A percentile compares a stretch with the other conserved stretches of the same genome.
These are phyloP conservation scores for Onthophagus sagittarius DNA, from an alignment of 2,888 invertebrate species.

Conservation along the genomic window DNA sequence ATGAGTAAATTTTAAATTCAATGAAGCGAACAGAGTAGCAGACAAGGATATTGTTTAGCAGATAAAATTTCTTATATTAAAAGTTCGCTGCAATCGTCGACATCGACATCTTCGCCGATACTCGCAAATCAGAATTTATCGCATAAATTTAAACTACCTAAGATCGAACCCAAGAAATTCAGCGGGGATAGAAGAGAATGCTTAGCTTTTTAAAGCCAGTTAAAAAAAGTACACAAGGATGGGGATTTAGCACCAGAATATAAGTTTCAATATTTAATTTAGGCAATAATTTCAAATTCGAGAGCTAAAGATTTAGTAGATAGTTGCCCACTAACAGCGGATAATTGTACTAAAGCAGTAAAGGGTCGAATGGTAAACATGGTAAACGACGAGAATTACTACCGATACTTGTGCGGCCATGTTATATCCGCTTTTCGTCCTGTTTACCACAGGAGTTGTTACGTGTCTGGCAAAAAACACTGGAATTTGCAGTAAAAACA, in stretches of 20 bases:
- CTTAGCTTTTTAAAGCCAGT: slow-evolving; percentile 32
- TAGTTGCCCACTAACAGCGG: slow-evolving; percentile 26
- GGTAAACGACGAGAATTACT: too few relatives aligned
- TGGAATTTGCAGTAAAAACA: slow-evolving; percentile 8
- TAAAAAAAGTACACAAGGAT: slow-evolving; percentile 31
- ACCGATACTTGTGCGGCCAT: slow-evolving; percentile 32
- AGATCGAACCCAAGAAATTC: slow-evolving; percentile 19
- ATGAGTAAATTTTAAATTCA: not conserved
- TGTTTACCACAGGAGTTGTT: slow-evolving; percentile 33
- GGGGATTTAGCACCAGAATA: slow-evolving; percentile 16
- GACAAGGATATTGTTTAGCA: not conserved
- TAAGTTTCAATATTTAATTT: slow-evolving; percentile 6
- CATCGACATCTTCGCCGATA: too few relatives aligned
- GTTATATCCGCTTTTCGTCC: slow-evolving; percentile 37
- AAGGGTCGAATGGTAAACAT: too few relatives aligned
- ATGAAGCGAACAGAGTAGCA: not conserved
- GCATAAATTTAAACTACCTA: not conserved
- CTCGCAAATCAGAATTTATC: too few relatives aligned
- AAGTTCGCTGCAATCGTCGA: too few relatives aligned
- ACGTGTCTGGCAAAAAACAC: slow-evolving; percentile 30
- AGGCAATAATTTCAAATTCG: slow-evolving; percentile 24
- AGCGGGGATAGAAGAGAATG: slow-evolving; percentile 29
- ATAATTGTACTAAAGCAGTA: slow-evolving; percentile 29
- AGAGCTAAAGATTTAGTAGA: slow-evolving; percentile 28
- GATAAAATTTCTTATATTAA: too few relatives aligned